phyloP scores from a whole-genome alignment of 2,888 invertebrate species.

The Drosophila ustulata region DNA sequence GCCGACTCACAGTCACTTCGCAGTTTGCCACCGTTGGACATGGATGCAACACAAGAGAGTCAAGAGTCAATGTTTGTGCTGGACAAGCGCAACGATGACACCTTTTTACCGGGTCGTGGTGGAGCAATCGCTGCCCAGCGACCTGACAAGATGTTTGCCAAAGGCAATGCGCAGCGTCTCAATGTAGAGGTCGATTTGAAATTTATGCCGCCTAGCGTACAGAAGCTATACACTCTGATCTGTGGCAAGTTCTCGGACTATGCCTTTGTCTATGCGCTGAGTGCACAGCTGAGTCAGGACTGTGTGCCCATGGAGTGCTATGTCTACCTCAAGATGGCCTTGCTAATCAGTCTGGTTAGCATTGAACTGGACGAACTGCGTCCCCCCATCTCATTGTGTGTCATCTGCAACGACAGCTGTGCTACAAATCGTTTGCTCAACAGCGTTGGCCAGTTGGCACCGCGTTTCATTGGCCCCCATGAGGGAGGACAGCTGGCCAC shows the following conservation, averaged over 20 bases:
- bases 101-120: not conserved
- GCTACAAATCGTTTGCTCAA: conserved; percentile 77
- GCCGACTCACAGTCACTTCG: not conserved
- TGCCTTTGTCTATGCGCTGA: conserved; percentile 84
- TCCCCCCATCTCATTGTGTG: conserved; percentile 81
- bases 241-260: conserved; percentile 82
- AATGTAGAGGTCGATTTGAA: conserved; percentile 45
- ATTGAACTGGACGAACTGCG: conserved; percentile 75
- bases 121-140: not conserved
- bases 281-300: conserved; percentile 83
- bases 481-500: conserved; percentile 65
- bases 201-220: conserved; percentile 61
- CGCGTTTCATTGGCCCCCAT: conserved; percentile 81
- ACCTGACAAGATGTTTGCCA: conserved; percentile 27
- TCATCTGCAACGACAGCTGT: conserved; percentile 77
- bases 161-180: not conserved
- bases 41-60: conserved; percentile 31
- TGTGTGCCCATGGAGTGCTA: conserved; percentile 84
- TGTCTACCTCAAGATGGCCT: conserved; percentile 84
- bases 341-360: conserved; percentile 85
- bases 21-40: conserved; percentile 31
- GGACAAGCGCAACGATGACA: not conserved
- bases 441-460: conserved; percentile 77
- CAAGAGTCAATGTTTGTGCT: conserved; percentile 15
- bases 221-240: conserved; percentile 73